Evolutionary conservation across 2,888 invertebrate species (phyloP).

Genomic region (Pogonocherus hispidulus): DNA sequence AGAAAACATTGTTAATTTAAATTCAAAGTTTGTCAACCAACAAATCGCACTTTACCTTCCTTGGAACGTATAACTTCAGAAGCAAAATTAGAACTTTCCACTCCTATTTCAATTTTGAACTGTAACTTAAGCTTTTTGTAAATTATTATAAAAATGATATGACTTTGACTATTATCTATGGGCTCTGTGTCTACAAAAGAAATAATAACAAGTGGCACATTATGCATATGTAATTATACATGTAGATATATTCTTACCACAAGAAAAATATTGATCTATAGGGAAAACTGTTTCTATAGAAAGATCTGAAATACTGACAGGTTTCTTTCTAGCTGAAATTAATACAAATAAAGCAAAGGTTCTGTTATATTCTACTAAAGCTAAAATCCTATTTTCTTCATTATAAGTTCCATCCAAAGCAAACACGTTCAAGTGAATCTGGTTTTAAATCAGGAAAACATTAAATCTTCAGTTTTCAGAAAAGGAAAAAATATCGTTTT

Average conservation of each 20-base stretch:
- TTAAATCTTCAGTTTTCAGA: not conserved
- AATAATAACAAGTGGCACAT: no score
- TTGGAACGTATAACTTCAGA: slow-evolving; percentile 81
- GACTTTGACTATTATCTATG: slow-evolving; percentile 68
- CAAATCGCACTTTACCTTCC: no score
- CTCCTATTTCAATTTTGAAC: slow-evolving; percentile 73
- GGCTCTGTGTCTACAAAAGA: slow-evolving; percentile 69
- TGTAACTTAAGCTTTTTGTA: slow-evolving; percentile 70
- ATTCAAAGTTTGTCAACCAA: no score
- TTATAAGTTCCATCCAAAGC: slow-evolving; percentile 69
- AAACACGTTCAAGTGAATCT: slow-evolving; percentile 67
- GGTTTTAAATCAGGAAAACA: slow-evolving; percentile 53
- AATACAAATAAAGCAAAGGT: slow-evolving; percentile 74
- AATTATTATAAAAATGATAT: slow-evolving; percentile 72
- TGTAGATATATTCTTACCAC: no score
- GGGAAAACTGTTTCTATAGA: slow-evolving; percentile 86
- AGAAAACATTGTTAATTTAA: slow-evolving; percentile 44
- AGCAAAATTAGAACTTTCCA: slow-evolving; percentile 79
- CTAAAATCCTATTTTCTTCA: slow-evolving; percentile 72
- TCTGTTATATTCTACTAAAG: slow-evolving; percentile 73
- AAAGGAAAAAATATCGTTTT: not conserved
- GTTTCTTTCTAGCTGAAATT: slow-evolving; percentile 75
- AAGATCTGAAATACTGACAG: slow-evolving; percentile 82
- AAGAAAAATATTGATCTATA: slow-evolving; percentile 84
- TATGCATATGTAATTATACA: slow-evolving; percentile 46